Conservation (phyloP, 1,140 invertebrate species). For the Trichonephila clavipes region DNA sequence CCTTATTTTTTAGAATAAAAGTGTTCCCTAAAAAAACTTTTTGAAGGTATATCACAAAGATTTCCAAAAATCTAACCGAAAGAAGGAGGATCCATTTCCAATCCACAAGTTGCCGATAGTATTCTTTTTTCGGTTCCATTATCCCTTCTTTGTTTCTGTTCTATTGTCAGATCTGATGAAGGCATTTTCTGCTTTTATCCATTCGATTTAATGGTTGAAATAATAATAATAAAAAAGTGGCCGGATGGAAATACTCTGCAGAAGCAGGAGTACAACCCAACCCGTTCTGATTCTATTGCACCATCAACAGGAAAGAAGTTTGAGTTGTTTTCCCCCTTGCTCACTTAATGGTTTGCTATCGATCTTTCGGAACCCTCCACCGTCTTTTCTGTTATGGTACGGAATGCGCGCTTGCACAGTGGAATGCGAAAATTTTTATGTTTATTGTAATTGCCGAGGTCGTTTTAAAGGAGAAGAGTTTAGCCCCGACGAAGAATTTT, state of each 20-base stretch:
- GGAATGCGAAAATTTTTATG: constrained; percentile 65
- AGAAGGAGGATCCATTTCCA: neutral
- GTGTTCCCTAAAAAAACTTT: too few species aligned
- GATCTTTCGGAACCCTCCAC: neutral
- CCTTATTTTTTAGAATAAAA: too few species aligned
- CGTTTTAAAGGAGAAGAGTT: constrained; percentile 35
- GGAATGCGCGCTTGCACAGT: constrained; percentile 21
- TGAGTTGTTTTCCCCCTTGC: too few species aligned
- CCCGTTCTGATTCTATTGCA: constrained; percentile 1
- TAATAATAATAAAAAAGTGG: neutral
- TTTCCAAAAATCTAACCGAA: too few species aligned
- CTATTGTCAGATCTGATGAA: constrained; percentile 48
- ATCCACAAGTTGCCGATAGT: constrained; percentile 19
- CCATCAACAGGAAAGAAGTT: neutral
- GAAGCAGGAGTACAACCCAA: constrained; percentile 4
- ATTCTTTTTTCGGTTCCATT: constrained; percentile 13
- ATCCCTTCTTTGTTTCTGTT: constrained; percentile 31
- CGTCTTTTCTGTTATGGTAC: neutral
- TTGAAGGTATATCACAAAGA: too few species aligned
- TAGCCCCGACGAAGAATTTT: constrained; percentile 14
- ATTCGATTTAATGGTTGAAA: constrained; percentile 11
- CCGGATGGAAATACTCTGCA: constrained; percentile 4
- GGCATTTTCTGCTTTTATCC: constrained; percentile 9
- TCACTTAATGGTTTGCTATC: constrained; percentile 52
- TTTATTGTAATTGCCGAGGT: constrained; percentile 55